A percentile compares a stretch with the other conserved stretches of the same genome.
These are phyloP conservation scores for Drosophila littoralis DNA, from an alignment of 1,140 invertebrate species.

Conservation along the genomic window DNA sequence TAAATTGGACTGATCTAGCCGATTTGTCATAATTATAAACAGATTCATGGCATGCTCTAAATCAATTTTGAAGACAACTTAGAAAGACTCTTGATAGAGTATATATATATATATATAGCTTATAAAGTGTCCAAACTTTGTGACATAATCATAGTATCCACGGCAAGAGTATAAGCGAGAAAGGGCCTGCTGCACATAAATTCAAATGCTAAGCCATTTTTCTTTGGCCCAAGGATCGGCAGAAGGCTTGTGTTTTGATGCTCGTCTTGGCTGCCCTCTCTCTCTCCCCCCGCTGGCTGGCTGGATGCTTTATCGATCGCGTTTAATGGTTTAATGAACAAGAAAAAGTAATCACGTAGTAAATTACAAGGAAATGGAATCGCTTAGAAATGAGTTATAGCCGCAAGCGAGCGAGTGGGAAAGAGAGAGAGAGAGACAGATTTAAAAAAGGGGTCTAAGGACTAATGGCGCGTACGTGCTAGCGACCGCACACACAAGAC, in stretches of 20 bases:
- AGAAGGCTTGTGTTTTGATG: conserved; percentile 45
- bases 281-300: background rate
- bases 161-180: background rate
- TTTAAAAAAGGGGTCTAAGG: conserved; percentile 16
- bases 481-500: conserved; percentile 32
- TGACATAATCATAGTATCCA: background rate
- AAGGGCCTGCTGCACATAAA: conserved; percentile 57
- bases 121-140: background rate
- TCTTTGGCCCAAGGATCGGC: conserved; percentile 37
- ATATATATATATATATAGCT: too few relatives aligned
- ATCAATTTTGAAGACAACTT: too few relatives aligned
- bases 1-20: too few relatives aligned
- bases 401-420: conserved; percentile 32
- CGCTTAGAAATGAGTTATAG: conserved; percentile 77
- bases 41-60: too few relatives aligned
- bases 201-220: conserved; percentile 50
- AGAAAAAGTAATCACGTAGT: conserved; percentile 80
- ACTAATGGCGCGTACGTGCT: conserved; percentile 72
- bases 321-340: conserved; percentile 79
- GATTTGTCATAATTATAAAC: too few relatives aligned
- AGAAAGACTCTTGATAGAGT: too few relatives aligned
- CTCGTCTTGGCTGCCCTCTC: background rate
- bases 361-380: conserved; percentile 78
- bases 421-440: conserved; percentile 8
- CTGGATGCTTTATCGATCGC: conserved; percentile 64